Conservation (phyloP, 1,140 invertebrate genomes). For the Lanistes nyassanus region DNA sequence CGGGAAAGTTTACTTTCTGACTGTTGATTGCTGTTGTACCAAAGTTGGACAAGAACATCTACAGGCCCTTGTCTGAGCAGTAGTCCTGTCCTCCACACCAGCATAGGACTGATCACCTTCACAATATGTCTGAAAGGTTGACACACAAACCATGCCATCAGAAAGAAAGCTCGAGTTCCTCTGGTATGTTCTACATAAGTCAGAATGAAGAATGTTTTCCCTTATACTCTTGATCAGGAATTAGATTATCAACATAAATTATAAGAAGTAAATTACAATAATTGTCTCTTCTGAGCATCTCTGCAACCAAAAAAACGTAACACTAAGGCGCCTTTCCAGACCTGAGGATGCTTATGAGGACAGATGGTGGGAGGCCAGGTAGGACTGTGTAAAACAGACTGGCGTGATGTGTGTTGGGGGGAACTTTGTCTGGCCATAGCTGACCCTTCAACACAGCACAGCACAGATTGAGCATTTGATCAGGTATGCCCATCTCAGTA, state of each 20-base stretch:
- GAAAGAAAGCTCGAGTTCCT: no score
- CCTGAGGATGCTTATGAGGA: constrained; percentile 14
- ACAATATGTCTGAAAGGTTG: constrained; percentile 19
- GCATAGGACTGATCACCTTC: constrained; percentile 27
- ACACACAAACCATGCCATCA: no score
- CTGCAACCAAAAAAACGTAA: not conserved
- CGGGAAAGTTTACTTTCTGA: no score
- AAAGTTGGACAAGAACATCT: constrained; percentile 23
- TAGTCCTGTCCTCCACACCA: constrained; percentile 32
- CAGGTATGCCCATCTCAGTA: no score
- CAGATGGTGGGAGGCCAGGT: constrained; percentile 16
- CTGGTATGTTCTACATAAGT: no score
- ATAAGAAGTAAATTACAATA: no score
- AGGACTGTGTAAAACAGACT: constrained; percentile 17
- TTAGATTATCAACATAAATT: no score
- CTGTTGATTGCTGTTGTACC: not conserved
- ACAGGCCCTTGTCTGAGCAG: constrained; percentile 30
- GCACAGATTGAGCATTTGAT: no score
- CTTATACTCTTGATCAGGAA: not conserved
- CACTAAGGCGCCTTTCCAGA: not conserved
- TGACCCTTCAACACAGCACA: not conserved
- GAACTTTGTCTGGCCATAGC: constrained; percentile 9
- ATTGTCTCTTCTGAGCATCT: no score
- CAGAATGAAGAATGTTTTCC: not conserved
- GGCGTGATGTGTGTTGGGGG: not conserved